phyloP scores from a whole-genome alignment of 2,113 vertebrate species.

The Artemisiospiza belli region DNA sequence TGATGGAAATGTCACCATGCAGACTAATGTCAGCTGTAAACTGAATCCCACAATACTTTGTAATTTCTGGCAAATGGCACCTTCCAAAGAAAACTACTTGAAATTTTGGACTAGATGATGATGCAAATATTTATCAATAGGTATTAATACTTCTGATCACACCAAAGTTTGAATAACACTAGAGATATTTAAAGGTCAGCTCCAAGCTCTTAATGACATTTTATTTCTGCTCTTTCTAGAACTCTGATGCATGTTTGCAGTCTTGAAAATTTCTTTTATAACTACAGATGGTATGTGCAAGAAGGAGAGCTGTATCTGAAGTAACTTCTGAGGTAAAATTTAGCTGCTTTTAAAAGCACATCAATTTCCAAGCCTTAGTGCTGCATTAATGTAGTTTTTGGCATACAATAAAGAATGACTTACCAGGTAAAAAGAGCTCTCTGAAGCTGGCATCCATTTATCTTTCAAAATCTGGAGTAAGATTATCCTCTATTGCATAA shows the following conservation, averaged over 20 bases:
- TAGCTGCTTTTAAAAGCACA: background rate
- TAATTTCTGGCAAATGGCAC: background rate
- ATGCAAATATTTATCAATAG: background rate
- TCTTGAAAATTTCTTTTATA: background rate
- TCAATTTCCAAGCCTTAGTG: background rate
- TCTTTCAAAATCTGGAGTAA: conserved; percentile 54
- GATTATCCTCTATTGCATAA: conserved; percentile 55
- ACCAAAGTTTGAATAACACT: background rate
- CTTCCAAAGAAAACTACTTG: background rate
- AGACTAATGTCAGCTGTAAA: background rate
- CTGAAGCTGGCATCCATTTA: conserved; percentile 47
- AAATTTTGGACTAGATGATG: background rate
- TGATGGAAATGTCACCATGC: background rate
- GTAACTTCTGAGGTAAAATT: background rate
- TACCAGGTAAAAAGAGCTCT: conserved; percentile 52
- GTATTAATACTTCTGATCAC: background rate
- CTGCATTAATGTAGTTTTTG: background rate
- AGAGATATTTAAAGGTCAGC: background rate
- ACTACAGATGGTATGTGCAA: background rate
- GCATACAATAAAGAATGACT: conserved; percentile 35
- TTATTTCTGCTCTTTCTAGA: background rate
- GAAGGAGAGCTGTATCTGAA: background rate
- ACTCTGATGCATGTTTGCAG: background rate
- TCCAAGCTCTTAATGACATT: background rate
- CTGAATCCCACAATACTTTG: background rate